Evolutionary conservation across 2,888 invertebrate genomes (phyloP), one percentile per base, ranked within the genome.

Genomic region (Lomographa bimaculata): DNA sequence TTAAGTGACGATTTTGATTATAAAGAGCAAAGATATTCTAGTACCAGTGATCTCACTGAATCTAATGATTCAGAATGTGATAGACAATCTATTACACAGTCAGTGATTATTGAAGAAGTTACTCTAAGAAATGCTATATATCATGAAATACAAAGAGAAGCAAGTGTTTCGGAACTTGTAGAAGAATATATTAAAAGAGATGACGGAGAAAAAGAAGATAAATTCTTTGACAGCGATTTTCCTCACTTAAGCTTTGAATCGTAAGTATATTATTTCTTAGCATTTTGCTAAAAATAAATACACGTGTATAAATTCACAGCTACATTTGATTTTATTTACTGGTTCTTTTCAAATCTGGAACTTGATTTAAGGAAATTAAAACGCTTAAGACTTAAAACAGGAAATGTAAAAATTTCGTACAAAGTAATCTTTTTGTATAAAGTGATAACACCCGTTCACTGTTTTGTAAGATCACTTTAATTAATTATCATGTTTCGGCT

Each of bases 211-310:
- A 10, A 65, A 35, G 58, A 59, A 28, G 17, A 60, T 29, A 53
- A 45, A 5, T 66, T 75, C 44, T 72, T 77, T 17, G 60, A 52
- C n/a, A 63, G 14, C 2, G 4, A 14, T 4, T 14, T 4, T 14
- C 14, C 2, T 57, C 64, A 5, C 67, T 52, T 62, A 4, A 84
- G 83, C 43, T 46, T 77, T 7, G 86, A 85, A 65, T 85, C 84
- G 86, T 86, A 65, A 80, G 86, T 85, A 9, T 1, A 46, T 8
- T 34, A 23, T 12, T 10, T 16, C 5, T 24, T 14, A n/a, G 1
- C 11, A 2, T 23, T 23, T n/a, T n/a, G n/a, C n/a, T n/a, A n/a
- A n/a, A n/a, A n/a, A n/a, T n/a, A n/a, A n/a, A n/a, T n/a, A n/a
- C n/a, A n/a, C n/a, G n/a, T n/a, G n/a, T n/a, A n/a, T n/a, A n/a